Percentiles rank a stretch among this genome's conserved stretches.
phyloP scores from a whole-genome alignment of 2,113 vertebrate species.

The Macquaria ambigua region DNA sequence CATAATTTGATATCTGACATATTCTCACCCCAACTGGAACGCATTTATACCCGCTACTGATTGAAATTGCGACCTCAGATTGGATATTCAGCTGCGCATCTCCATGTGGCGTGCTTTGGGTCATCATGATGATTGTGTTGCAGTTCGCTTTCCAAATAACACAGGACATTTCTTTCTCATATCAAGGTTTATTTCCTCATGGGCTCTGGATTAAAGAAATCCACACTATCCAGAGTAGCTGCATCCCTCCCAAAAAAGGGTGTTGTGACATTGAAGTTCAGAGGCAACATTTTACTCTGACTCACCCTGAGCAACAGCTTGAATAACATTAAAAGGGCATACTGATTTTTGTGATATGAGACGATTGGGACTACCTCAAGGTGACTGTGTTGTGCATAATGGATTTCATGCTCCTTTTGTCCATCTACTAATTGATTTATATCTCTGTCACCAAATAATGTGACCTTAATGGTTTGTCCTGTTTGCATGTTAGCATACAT shows the following conservation, averaged over 20 bases:
- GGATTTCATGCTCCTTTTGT: conserved; percentile 61
- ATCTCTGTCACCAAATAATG: conserved; percentile 40
- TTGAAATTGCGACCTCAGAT: conserved; percentile 68
- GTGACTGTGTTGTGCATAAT: conserved; percentile 65
- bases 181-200: conserved; percentile 16
- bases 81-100: conserved; percentile 57
- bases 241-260: background rate
- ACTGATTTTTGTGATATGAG: conserved; percentile 48
- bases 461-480: conserved; percentile 66
- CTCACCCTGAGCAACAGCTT: conserved; percentile 36
- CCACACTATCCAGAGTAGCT: background rate
- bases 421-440: conserved; percentile 65
- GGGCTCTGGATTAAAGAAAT: conserved; percentile 36
- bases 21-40: conserved; percentile 54
- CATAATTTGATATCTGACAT: conserved; percentile 80
- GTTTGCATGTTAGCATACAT: conserved; percentile 42
- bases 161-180: conserved; percentile 24
- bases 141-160: conserved; percentile 43
- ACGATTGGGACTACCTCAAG: conserved; percentile 56
- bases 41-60: conserved; percentile 62
- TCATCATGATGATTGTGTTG: conserved; percentile 50
- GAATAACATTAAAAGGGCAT: conserved; percentile 44
- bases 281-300: conserved; percentile 23
- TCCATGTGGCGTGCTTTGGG: conserved; percentile 31
- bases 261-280: conserved; percentile 15